Base-by-base conservation (phyloP, 2,888 invertebrate species). In the Halictus ligatus region DNA sequence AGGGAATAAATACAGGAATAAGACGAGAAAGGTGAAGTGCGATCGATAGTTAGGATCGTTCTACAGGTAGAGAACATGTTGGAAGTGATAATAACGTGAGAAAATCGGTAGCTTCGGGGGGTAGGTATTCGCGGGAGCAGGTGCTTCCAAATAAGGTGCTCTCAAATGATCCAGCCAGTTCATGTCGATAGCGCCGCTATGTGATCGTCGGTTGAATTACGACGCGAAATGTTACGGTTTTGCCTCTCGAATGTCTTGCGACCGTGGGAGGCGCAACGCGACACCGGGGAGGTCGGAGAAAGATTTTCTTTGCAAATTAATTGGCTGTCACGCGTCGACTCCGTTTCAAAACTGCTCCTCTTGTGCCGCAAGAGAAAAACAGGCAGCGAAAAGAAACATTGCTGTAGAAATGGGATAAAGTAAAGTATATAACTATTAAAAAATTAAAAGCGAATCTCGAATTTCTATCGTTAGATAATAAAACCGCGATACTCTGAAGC, bases 141-240 rank as follows among this genome's bases (percentile, higher is more conserved):
- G 94, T 96, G 96, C 96, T 96, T 96, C 96, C 96, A 96, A 97
- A 96, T 97, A 97, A 96, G 96, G 96, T 96, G 96, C 96, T 96
- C 96, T 92, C 89, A 90, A 88, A 90, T 92, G 93, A 93, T 96
- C 92, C 83, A 85, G 77, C 87, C 92, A 78, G 93, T 91, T 80
- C 84, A 88, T 83, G 79, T 85, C 82, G 87, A 80, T 89, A 86
- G 86, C 89, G 87, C 86, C 78, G 67, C 87, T 85, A 69, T 40
- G 85, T 77, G 89, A 76, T 78, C 71, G 50, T 79, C 69, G 50
- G 40, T n/a, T 25, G 85, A 87, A 82, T 78, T 76, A 85, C 83
- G n/a, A 67, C 78, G 81, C 48, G 35, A 78, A 69, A 83, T 78
- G 75, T 80, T 71, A 25, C 29, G 29, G 64, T 64, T 64, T 64